These are phyloP conservation scores for Metopia argyrocephala DNA, from an alignment of 2,888 invertebrate species.

Conservation along the genomic window DNA sequence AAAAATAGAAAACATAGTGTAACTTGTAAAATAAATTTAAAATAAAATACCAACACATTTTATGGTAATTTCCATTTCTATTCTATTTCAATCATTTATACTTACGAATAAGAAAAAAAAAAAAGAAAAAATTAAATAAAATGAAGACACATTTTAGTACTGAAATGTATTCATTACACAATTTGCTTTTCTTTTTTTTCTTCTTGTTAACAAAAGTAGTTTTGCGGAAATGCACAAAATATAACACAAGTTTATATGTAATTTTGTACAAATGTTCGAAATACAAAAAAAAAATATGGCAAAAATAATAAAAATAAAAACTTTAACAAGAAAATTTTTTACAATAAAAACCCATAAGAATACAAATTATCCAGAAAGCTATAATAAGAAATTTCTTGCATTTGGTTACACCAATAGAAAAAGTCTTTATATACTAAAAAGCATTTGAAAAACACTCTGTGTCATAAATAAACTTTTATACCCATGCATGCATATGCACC, in stretches of 20 bases:
- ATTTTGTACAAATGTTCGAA: slow-evolving; percentile 49
- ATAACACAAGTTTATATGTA: slow-evolving; percentile 50
- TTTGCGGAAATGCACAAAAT: neutral
- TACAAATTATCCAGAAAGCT: slow-evolving; percentile 73
- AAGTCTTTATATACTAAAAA: slow-evolving; percentile 6
- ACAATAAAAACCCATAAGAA: slow-evolving; percentile 74
- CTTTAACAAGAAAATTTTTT: slow-evolving; percentile 65
- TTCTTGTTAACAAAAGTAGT: slow-evolving; percentile 16
- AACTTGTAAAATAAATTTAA: slow-evolving; percentile 25
- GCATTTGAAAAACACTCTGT: slow-evolving; percentile 30
- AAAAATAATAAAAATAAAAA: slow-evolving; percentile 30
- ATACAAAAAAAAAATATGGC: slow-evolving; percentile 13
- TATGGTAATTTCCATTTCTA: slow-evolving; percentile 26
- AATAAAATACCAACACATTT: slow-evolving; percentile 47
- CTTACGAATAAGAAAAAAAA: neutral
- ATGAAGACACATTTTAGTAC: slow-evolving; percentile 25
- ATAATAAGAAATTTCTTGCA: slow-evolving; percentile 66
- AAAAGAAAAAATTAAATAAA: neutral
- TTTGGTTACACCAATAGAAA: neutral
- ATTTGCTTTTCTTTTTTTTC: neutral
- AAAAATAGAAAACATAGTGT: neutral
- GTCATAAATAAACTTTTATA: slow-evolving; percentile 46
- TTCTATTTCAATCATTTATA: neutral
- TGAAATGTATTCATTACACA: slow-evolving; percentile 22
- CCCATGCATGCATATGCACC: slow-evolving; percentile 10